Percentiles rank a stretch among this genome's conserved stretches.
These are phyloP conservation scores for Microplitis deprimator DNA, from an alignment of 2,888 invertebrate species.

Conservation along the genomic window DNA sequence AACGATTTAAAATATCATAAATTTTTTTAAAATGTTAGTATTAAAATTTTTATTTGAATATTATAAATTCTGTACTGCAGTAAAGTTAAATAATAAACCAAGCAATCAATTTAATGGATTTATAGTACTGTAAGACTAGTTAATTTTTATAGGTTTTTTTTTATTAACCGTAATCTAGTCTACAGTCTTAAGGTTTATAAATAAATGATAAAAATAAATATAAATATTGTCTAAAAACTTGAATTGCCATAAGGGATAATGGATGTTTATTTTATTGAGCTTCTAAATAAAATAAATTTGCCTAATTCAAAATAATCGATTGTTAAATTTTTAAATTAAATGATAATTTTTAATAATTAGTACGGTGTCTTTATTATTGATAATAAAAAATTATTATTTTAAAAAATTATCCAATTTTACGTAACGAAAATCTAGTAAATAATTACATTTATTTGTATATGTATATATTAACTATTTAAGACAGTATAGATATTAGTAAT, in stretches of 20 bases:
- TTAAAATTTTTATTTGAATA: constrained; percentile 10
- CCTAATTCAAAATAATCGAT: neutral
- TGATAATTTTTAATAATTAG: neutral
- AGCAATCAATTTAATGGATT: neutral
- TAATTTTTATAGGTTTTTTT: constrained; percentile 7
- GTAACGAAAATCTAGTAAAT: neutral
- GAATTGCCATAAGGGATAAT: neutral
- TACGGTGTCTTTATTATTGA: neutral
- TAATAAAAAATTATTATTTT: neutral
- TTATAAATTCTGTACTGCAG: neutral
- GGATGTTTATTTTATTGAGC: constrained; percentile 5
- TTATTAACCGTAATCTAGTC: constrained; percentile 60
- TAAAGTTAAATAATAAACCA: neutral
- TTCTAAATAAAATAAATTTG: neutral
- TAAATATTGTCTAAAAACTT: neutral
- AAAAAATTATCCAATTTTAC: neutral
- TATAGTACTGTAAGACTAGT: constrained; percentile 12
- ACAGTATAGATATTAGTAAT: neutral
- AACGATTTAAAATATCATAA: neutral
- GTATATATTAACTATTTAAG: neutral
- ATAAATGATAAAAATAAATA: neutral
- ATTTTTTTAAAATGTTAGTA: constrained; percentile 7
- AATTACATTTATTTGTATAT: neutral
- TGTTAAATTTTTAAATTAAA: neutral
- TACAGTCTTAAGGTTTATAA: constrained; percentile 52